Evolutionary conservation across 2,797 vertebrate species (phyloP), one percentile per base, ranked within the genome.

Genomic region (Gastrophryne carolinensis): DNA sequence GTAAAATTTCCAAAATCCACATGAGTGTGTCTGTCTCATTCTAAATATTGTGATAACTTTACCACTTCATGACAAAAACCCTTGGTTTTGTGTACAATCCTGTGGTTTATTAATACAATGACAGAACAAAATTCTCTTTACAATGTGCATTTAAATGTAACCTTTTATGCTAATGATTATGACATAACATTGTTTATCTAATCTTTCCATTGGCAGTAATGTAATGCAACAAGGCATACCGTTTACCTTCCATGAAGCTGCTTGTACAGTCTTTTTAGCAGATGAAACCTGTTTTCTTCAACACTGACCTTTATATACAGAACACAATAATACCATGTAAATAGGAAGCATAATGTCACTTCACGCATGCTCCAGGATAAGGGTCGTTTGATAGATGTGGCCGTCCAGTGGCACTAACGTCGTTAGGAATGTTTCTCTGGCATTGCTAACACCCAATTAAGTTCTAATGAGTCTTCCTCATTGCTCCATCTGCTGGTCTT

Each of bases 401-500:
- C 47, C 65, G 61, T 69, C 47, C 64, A 54, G 58, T 76, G 65
- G 58, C 47, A 70, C 74, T 76, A 76, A 70, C 37, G 11, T 70
- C 35, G 47, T 76, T 75, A 75, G 47, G 34, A 35, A 32, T 54
- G 49, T 57, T 30, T 49, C 23, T 70, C 58, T 76, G 74, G 66
- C 57, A 70, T 44, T 21, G 37, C 58, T 70, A 63, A 60, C 58
- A 15, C 32, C 58, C 58, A 76, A 64, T 63, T 67, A 63, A 27
- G 26, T 54, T 69, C 65, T 69, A 70, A 76, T 76, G 74, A 63
- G 74, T 62, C 58, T 56, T 66, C 54, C 58, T 47, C 57, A 53
- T 27, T 63, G 74, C 58, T 63, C 57, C 66, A 70, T 76, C 66
- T 76, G 74, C 58, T 64, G 47, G 57, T 70, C 58, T 76, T 27